phyloP scores from a whole-genome alignment of 2,888 invertebrate species.

The Globia sparganii region DNA sequence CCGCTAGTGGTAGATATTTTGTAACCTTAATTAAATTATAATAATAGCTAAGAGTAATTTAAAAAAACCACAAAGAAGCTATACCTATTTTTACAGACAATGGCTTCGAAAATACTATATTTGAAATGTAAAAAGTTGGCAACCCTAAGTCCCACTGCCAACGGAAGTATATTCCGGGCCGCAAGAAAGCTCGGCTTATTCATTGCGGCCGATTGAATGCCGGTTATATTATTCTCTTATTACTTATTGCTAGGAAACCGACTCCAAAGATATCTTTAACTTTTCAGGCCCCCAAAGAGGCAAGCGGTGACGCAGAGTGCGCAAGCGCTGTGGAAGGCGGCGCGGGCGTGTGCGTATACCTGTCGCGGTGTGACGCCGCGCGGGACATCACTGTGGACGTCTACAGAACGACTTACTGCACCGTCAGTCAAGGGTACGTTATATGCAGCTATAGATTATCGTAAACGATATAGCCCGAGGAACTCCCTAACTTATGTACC shows the following conservation, averaged over 20 bases:
- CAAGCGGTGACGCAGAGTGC: conserved; percentile 71
- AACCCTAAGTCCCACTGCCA: too few species aligned
- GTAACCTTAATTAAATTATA: too few species aligned
- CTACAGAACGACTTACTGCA: conserved; percentile 79
- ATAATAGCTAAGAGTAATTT: too few species aligned
- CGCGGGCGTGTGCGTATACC: conserved; percentile 81
- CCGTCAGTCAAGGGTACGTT: conserved; percentile 76
- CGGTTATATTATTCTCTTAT: neutral
- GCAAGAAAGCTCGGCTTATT: neutral
- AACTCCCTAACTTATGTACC: too few species aligned
- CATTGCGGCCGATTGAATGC: neutral
- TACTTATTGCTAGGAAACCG: neutral
- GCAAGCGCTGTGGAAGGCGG: conserved; percentile 69
- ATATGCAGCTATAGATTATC: neutral
- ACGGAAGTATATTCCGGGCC: neutral
- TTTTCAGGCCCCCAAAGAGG: conserved; percentile 70
- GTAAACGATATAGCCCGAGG: neutral
- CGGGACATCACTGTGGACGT: conserved; percentile 70
- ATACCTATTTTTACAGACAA: neutral
- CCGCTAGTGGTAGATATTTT: too few species aligned
- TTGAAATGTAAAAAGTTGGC: too few species aligned
- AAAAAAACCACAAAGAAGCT: too few species aligned
- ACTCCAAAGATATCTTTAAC: neutral
- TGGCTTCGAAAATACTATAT: neutral
- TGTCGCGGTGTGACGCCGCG: conserved; percentile 80